Conservation (phyloP, 2,888 invertebrate species). For the Volucella zonaria region DNA sequence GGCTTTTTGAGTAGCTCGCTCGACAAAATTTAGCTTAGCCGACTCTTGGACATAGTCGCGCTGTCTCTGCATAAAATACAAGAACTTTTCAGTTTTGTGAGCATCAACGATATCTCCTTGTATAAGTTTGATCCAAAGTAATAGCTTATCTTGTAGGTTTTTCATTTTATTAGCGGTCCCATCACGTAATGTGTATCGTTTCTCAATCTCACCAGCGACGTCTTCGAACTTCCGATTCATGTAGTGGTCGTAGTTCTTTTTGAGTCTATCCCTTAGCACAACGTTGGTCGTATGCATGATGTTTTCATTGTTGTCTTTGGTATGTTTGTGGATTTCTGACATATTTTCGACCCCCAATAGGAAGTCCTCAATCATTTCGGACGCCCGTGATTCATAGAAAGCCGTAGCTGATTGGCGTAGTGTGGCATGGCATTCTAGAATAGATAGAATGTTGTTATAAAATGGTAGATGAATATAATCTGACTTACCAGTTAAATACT, state of each 20-base stretch:
- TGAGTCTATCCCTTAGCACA: conserved; percentile 75
- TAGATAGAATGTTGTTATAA: neutral
- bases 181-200: conserved; percentile 78
- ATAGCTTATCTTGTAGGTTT: conserved; percentile 76
- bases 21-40: conserved; percentile 76
- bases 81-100: conserved; percentile 78
- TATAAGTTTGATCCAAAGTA: conserved; percentile 76
- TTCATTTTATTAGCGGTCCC: conserved; percentile 77
- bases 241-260: conserved; percentile 76
- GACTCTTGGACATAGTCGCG: conserved; percentile 77
- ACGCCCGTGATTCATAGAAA: conserved; percentile 77
- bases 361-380: conserved; percentile 77
- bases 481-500: conserved; percentile 77
- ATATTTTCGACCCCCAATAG: conserved; percentile 75
- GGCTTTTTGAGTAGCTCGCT: conserved; percentile 65
- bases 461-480: neutral
- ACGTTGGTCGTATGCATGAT: conserved; percentile 78
- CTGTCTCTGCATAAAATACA: conserved; percentile 78
- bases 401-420: conserved; percentile 74
- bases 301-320: conserved; percentile 77
- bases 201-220: conserved; percentile 77
- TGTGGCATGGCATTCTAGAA: conserved; percentile 75
- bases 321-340: conserved; percentile 73
- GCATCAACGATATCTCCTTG: conserved; percentile 77
- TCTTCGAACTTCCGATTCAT: conserved; percentile 77